Evolutionary conservation across 2,888 invertebrate species (phyloP).

Genomic region (Arctia plantaginis): DNA sequence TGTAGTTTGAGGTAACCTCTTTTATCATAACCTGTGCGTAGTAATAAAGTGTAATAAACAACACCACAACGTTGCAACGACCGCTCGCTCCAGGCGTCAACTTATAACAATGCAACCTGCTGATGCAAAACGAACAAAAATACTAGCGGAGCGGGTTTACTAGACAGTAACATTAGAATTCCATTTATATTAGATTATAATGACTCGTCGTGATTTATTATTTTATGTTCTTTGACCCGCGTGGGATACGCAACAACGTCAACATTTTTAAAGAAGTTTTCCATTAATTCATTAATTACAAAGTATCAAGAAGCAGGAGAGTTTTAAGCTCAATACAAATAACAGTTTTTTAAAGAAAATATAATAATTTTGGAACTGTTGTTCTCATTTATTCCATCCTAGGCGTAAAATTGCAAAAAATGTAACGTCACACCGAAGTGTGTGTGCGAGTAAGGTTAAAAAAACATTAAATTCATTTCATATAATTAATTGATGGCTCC

Average conservation of each 20-base stretch:
- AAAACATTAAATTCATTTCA: too few relatives aligned
- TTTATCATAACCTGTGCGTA: conserved; percentile 9
- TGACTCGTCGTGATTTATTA: not conserved
- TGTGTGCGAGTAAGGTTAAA: too few relatives aligned
- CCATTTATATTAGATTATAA: conserved; percentile 12
- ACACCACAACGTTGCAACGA: conserved; percentile 6
- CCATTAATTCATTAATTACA: too few relatives aligned
- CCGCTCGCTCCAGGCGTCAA: conserved; percentile 15
- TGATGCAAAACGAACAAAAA: conserved; percentile 18
- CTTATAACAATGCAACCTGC: conserved; percentile 21
- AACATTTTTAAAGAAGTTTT: too few relatives aligned
- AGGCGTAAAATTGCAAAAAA: too few relatives aligned
- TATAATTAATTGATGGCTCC: too few relatives aligned
- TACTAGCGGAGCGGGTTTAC: not conserved
- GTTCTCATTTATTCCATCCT: too few relatives aligned
- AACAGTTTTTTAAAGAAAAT: too few relatives aligned
- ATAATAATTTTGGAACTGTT: too few relatives aligned
- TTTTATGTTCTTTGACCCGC: not conserved
- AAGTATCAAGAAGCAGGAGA: too few relatives aligned
- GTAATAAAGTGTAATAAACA: conserved; percentile 15
- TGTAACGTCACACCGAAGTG: too few relatives aligned
- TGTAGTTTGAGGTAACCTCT: not conserved
- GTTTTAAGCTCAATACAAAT: too few relatives aligned
- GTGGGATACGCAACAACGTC: not conserved
- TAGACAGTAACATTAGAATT: conserved; percentile 17